phyloP scores from a whole-genome alignment of 2,888 invertebrate genomes.

The Escarpia spicata region DNA sequence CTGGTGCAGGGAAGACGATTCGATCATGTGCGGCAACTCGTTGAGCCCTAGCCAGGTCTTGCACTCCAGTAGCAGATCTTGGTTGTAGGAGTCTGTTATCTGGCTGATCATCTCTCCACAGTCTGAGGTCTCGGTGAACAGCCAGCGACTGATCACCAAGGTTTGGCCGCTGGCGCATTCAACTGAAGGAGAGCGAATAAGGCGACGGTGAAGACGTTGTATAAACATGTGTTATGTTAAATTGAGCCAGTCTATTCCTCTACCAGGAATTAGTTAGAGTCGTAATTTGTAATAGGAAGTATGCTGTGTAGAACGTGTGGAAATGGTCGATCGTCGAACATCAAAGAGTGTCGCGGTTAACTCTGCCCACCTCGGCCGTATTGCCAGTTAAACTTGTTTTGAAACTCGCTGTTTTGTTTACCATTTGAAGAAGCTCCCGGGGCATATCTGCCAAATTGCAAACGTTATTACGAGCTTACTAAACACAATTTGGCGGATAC shows the following conservation, averaged over 20 bases:
- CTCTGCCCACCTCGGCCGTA: too few species aligned
- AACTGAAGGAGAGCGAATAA: neutral
- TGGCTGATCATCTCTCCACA: conserved; percentile 16
- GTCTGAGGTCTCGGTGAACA: neutral
- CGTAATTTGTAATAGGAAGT: too few species aligned
- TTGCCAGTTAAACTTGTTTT: too few species aligned
- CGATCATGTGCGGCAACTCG: neutral
- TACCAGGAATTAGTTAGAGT: too few species aligned
- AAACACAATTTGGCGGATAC: too few species aligned
- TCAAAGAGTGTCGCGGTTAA: too few species aligned
- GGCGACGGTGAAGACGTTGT: neutral
- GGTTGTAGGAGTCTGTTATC: conserved; percentile 7
- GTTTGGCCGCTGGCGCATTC: conserved; percentile 7
- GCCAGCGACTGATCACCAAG: conserved; percentile 17
- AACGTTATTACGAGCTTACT: too few species aligned
- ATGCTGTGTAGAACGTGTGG: too few species aligned
- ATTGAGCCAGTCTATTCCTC: neutral
- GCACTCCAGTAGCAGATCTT: neutral
- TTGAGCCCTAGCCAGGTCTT: neutral
- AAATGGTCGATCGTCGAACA: too few species aligned
- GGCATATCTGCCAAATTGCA: too few species aligned
- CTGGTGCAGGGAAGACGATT: neutral
- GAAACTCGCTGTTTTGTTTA: too few species aligned
- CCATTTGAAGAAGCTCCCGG: too few species aligned
- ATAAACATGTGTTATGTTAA: neutral